phyloP scores from a whole-genome alignment of 1,140 invertebrate species.

The Ostrea denselamellosa region DNA sequence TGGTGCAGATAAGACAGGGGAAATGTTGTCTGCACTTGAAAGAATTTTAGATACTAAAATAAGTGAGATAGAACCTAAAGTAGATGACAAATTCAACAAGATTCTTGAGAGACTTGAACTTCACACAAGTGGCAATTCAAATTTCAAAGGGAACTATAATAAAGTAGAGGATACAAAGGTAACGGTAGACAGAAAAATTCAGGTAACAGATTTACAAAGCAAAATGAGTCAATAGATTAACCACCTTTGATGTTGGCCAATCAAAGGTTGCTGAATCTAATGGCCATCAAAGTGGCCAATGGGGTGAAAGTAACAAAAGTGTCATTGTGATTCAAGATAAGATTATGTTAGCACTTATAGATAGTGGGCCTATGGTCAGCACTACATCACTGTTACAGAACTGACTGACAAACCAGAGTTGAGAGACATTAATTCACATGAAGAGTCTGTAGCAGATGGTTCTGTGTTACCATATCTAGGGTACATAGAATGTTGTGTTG shows the following conservation, averaged over 20 bases:
- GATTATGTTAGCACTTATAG: slow-evolving; percentile 6
- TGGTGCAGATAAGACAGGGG: not conserved
- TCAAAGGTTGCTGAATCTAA: slow-evolving; percentile 9
- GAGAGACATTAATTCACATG: not conserved
- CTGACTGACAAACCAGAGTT: not conserved
- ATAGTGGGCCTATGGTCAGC: slow-evolving; percentile 31
- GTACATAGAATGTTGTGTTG: not conserved
- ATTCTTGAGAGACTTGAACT: slow-evolving; percentile 17
- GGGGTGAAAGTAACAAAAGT: slow-evolving; percentile 35
- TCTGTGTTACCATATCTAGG: slow-evolving; percentile 12
- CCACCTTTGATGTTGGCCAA: slow-evolving; percentile 36
- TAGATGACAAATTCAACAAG: slow-evolving; percentile 24
- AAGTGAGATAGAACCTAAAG: not conserved
- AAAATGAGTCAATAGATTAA: too few relatives aligned
- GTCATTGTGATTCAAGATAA: slow-evolving; percentile 1
- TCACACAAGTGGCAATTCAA: not conserved
- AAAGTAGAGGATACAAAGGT: slow-evolving; percentile 1
- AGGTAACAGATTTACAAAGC: not conserved
- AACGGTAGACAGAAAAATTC: not conserved
- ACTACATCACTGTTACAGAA: slow-evolving; percentile 10
- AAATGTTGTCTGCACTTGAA: slow-evolving; percentile 7
- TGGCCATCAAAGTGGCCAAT: slow-evolving; percentile 3
- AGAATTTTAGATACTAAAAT: not conserved
- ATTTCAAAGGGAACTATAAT: not conserved
- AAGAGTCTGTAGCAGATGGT: slow-evolving; percentile 12